Percentiles rank a stretch among this genome's conserved stretches.
These are phyloP conservation scores for Terrapene triunguis DNA, from an alignment of 2,113 vertebrate species.

Conservation along the genomic window DNA sequence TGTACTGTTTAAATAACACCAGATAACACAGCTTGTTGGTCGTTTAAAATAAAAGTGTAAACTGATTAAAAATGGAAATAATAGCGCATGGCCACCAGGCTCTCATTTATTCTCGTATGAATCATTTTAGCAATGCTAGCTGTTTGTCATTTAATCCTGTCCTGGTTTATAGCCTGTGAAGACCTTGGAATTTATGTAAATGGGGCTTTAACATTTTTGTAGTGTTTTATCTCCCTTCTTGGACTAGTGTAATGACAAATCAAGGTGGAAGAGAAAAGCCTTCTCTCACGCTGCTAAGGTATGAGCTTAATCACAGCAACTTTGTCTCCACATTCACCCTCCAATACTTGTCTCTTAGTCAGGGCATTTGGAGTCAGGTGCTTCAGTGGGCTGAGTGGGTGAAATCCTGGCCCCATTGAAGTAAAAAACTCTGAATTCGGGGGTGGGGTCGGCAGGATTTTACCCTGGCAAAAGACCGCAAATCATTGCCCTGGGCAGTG, in stretches of 20 bases:
- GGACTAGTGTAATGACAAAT: neutral
- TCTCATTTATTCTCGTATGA: neutral
- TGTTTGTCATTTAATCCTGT: neutral
- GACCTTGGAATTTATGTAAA: neutral
- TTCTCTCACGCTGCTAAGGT: neutral
- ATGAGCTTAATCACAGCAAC: neutral
- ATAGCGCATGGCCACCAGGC: neutral
- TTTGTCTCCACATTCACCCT: neutral
- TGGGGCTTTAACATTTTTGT: neutral
- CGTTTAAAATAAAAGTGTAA: slow-evolving; percentile 6
- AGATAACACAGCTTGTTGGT: neutral
- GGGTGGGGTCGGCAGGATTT: neutral
- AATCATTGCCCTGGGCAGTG: neutral
- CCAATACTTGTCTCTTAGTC: neutral
- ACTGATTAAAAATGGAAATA: neutral
- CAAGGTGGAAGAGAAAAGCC: neutral
- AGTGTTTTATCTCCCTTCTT: neutral
- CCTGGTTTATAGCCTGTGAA: neutral
- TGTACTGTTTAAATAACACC: neutral
- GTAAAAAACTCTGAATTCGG: neutral
- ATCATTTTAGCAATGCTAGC: neutral
- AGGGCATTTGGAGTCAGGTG: neutral
- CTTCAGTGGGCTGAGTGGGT: neutral
- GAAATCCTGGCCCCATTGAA: fast-evolving
- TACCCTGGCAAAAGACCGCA: neutral